Evolutionary conservation across 2,797 vertebrate species (phyloP), one percentile per base, ranked within the genome.

Genomic region (Lithobates sylvaticus): DNA sequence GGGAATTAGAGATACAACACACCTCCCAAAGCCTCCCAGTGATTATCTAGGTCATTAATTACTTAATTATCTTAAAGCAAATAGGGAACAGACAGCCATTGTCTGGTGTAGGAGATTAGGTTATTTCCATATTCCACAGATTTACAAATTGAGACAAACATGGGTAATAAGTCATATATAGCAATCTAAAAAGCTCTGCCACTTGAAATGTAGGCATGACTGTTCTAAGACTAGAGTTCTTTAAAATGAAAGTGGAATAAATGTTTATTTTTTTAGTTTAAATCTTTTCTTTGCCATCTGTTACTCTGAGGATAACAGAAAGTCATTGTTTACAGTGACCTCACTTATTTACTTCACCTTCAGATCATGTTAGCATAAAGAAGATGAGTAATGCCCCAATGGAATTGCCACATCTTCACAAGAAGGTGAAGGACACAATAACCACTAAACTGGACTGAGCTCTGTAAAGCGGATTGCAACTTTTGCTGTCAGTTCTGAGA

Each of bases 301-400:
- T 71, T 81, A 81, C 68, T 27, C 29, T 70, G 67, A 80, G 34
- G 42, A 34, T 69, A 80, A 70, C 68, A 81, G 78, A 81, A 81
- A 23, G 78, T 58, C 69, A 70, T 70, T 81, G 78, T 81, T 71
- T 81, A 27, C 47, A 58, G 29, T 72, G 78, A 81, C 78, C 68
- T 58, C 29, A n/a, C 78, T 5, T 58, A 81, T 81, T 71, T 81
- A 54, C 68, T 34, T 81, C 68, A 47, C 44, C 47, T 71, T 81
- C 78, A 81, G 44, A 71, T 54, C 29, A 36, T 18, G 79, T 71
- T 81, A 36, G 58, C 50, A 64, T 74, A 36, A 23, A 27, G 70
- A 27, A 29, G 54, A 82, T 64, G 71, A 73, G 26, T 36, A 54
- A 65, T 82, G 50, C n/a, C 67, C 47, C 78, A 81, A 5, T 81